Evolutionary conservation across 2,113 vertebrate species (phyloP), one percentile per base, ranked within the genome.

Genomic region (Actinemys pallida): DNA sequence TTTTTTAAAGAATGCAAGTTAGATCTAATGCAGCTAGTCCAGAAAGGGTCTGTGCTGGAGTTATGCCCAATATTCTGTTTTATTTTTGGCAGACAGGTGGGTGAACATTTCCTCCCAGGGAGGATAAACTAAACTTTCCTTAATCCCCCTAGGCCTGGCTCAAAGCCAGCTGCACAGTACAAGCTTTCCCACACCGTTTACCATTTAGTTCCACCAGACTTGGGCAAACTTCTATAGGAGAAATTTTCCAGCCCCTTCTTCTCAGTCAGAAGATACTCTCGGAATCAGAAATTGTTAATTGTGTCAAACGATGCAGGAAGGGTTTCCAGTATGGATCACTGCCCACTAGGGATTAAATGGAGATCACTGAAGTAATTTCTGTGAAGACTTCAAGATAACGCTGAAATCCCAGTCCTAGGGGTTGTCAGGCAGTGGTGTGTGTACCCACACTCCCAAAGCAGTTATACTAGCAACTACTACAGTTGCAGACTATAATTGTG

Each of bases 301-400:
- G 94, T 85, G 84, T 93, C 17, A 29, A 95, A 92, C 88, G 94
- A 92, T 0, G 49, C 92, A 94, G 95, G 95, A 96, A 94, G 87
- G 56, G 89, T 95, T 97, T 96, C 83, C 92, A 91, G 78, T 85
- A 97, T 79, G 90, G 96, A 97, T 96, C 92, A 52, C 87, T 95
- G 93, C 92, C 86, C 93, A 10, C 89, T 47, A 47, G 96, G 90
- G 96, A 93, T 95, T 96, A 83, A 90, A 75, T 79, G 81, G 84
- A 95, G 96, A 97, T 95, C 49, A 8, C 89, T 91, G 17, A 96
- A 96, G 83, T 90, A 91, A 97, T 95, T 96, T 95, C 2, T n/a
- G 31, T 31, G 47, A 27, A 92, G 94, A 47, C 88, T 90, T 88
- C 52, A 45, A 27, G 83, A 93, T 90, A 93, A 93, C 92, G 93